Percentiles rank a stretch among this genome's conserved stretches.
These are phyloP conservation scores for Bujurquina vittata DNA, from an alignment of 2,113 vertebrate genomes.

Conservation along the genomic window DNA sequence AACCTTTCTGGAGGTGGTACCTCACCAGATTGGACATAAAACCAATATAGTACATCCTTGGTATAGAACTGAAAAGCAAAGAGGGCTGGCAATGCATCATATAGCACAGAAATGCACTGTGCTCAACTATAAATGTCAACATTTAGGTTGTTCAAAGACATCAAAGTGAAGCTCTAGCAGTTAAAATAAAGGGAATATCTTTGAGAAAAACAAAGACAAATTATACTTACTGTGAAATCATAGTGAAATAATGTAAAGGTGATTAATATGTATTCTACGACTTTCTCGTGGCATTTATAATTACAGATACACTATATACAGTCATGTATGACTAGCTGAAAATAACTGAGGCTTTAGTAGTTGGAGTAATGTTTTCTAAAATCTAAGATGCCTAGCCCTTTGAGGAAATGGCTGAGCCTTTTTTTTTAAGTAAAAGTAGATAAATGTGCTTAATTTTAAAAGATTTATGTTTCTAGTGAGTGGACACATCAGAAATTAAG, in stretches of 20 bases:
- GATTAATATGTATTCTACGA: too few relatives aligned
- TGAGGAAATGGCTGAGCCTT: too few relatives aligned
- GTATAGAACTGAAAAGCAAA: not conserved
- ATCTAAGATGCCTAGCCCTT: too few relatives aligned
- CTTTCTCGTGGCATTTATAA: too few relatives aligned
- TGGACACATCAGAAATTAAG: not conserved
- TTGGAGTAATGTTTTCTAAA: too few relatives aligned
- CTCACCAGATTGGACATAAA: not conserved
- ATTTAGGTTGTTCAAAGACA: not conserved
- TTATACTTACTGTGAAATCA: not conserved
- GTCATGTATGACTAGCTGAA: too few relatives aligned
- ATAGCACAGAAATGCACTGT: not conserved
- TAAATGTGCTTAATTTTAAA: not conserved
- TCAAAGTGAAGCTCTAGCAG: not conserved
- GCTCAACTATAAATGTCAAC: not conserved
- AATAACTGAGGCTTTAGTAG: too few relatives aligned
- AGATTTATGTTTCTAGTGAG: not conserved
- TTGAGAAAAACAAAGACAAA: not conserved
- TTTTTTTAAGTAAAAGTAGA: not conserved
- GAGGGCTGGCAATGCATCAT: not conserved
- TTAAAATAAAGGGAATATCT: not conserved
- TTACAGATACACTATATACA: too few relatives aligned
- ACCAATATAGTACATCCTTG: not conserved
- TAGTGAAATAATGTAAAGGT: too few relatives aligned
- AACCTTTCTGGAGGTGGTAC: fast-evolving